Evolutionary conservation across 2,888 invertebrate species (phyloP), one percentile per base, ranked within the genome.

Genomic region (Proisotoma minuta): DNA sequence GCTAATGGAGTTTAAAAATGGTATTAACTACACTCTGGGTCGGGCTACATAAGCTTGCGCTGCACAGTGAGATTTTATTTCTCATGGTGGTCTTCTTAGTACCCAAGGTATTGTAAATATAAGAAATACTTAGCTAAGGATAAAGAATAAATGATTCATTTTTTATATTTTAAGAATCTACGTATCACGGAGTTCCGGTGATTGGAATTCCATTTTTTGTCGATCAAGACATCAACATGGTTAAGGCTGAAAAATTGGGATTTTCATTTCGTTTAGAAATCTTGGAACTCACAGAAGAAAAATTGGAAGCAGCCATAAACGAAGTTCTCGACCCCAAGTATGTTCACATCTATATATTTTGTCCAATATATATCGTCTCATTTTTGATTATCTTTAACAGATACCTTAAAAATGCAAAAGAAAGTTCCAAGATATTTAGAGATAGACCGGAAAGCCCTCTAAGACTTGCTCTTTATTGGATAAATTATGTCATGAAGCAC

Each of bases 221-320:
- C 12, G 65, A 66, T 43, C 65, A 66, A 49, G 75, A 81, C 78
- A 75, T 82, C 20, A 84, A 84, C 74, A 80, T 83, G 47, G 77
- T 77, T 23, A 80, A 82, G 1, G 81, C 82, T 77, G 78, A 78
- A 57, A 79, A 79, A 64, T 77, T 80, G 10, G 84, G 83, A 2
- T 79, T 82, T 22, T 82, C 82, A 1, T 74, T 79, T 24, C 78
- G 78, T 2, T 72, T 83, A n/a, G 75, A 77, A 62, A 81, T 78
- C 61, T 69, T 77, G 4, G 77, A 81, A 28, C 78, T 83, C 20
- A 80, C 76, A 57, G 81, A 81, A 74, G 75, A 78, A 57, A 76
- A 66, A 2, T 70, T 83, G 15, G 63, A 65, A 58, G 40, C 56
- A 3, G 29, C 54, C 10, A 64, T 72, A 18, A 48, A 62, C n/a